A percentile compares a stretch with the other conserved stretches of the same genome.
Conservation (phyloP, 2,888 invertebrate genomes). For the Eupithecia tripunctaria region DNA sequence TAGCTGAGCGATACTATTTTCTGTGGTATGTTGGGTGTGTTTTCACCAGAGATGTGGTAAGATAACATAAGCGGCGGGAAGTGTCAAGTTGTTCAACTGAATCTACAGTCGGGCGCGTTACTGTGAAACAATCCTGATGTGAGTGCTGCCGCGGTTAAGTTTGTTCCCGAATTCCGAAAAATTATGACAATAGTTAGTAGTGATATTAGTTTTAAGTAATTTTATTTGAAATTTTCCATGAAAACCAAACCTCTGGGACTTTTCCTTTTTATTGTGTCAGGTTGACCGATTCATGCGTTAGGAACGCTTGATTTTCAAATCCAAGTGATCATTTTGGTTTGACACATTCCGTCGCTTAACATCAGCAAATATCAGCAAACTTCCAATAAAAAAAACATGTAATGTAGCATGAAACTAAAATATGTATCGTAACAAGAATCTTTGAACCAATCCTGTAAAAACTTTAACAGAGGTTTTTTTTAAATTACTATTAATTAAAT, state of each 20-base stretch:
- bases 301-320: not conserved
- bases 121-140: not conserved
- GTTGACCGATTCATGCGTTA: not conserved
- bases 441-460: not conserved
- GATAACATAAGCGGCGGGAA: not conserved
- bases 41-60: not conserved
- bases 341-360: not conserved
- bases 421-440: not conserved
- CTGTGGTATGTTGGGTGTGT: not conserved
- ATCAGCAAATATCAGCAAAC: not conserved
- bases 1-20: not conserved
- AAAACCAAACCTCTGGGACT: not conserved
- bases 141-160: not conserved
- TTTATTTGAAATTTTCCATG: not conserved
- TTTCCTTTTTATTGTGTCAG: not conserved
- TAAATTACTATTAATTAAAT: conserved; percentile 33
- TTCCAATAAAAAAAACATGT: not conserved
- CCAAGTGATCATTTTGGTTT: not conserved
- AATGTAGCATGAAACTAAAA: not conserved
- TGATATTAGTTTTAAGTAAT: not conserved
- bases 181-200: not conserved
- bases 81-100: not conserved
- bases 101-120: not conserved
- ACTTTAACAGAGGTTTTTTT: conserved; percentile 25
- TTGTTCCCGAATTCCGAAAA: not conserved